Percentiles rank a stretch among this genome's conserved stretches.
phyloP scores from a whole-genome alignment of 2,113 vertebrate genomes.

The Chinchilla lanigera region DNA sequence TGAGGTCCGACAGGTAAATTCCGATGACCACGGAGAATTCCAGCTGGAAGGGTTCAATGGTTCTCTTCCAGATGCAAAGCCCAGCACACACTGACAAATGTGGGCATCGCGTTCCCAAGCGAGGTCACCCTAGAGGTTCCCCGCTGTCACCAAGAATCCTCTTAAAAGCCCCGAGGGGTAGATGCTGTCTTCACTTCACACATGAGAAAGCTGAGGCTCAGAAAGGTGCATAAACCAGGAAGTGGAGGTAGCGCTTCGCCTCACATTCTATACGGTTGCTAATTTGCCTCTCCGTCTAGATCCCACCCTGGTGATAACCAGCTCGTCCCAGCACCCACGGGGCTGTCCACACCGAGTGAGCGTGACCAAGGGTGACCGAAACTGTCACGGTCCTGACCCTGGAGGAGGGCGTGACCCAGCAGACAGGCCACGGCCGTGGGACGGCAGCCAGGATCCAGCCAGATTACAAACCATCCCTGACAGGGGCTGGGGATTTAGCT shows the following conservation, averaged over 20 bases:
- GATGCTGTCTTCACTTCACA: no score
- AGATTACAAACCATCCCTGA: neutral
- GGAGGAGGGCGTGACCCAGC: neutral
- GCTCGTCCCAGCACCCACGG: neutral
- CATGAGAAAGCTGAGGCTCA: neutral
- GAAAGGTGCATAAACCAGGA: neutral
- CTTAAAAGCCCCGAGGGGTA: neutral
- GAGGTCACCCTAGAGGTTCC: neutral
- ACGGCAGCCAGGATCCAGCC: neutral
- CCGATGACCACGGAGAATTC: neutral
- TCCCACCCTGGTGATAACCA: neutral
- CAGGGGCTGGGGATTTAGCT: no score
- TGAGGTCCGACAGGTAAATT: neutral
- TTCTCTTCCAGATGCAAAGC: neutral
- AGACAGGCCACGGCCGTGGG: neutral
- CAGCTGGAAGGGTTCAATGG: neutral
- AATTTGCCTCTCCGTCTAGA: neutral
- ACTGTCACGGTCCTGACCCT: accelerated
- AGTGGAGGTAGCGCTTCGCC: neutral
- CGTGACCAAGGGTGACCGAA: accelerated
- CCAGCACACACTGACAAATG: neutral
- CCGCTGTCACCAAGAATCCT: neutral
- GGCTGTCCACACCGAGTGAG: neutral
- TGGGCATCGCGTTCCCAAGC: neutral
- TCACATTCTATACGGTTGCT: no score